Evolutionary conservation across 2,113 vertebrate species (phyloP).

Genomic region (Hoplias malabaricus): DNA sequence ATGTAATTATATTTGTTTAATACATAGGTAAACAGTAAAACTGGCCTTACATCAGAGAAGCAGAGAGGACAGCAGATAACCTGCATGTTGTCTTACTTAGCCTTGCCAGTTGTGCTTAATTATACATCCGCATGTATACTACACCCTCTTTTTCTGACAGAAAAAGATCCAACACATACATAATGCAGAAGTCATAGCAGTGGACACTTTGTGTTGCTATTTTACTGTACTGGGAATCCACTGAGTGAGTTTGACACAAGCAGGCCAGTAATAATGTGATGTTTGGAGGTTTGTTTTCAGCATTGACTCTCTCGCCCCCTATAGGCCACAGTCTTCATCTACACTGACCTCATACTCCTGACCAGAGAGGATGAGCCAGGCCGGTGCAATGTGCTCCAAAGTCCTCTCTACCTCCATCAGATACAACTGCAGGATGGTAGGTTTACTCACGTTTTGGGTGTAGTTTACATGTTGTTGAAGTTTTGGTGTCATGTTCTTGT

Average conservation of each 20-base stretch:
- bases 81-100: neutral
- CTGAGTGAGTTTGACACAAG: slow-evolving; percentile 26
- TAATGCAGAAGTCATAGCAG: neutral
- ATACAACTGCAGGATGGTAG: slow-evolving; percentile 85
- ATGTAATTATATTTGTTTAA: neutral
- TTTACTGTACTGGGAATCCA: neutral
- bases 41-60: neutral
- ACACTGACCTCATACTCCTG: slow-evolving; percentile 87
- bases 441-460: slow-evolving; percentile 24
- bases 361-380: slow-evolving; percentile 87
- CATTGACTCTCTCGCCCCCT: slow-evolving; percentile 43
- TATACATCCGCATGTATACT: neutral
- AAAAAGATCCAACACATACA: neutral
- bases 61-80: neutral
- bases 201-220: neutral
- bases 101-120: neutral
- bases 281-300: neutral
- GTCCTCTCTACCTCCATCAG: slow-evolving; percentile 85
- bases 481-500: too few species aligned
- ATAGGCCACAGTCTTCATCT: slow-evolving; percentile 88
- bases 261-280: neutral
- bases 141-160: neutral
- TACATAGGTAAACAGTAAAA: too few species aligned
- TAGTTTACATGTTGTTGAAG: too few species aligned
- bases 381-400: slow-evolving; percentile 85